Conservation (phyloP, 2,113 vertebrate genomes). For the Phaetusa simplex region DNA sequence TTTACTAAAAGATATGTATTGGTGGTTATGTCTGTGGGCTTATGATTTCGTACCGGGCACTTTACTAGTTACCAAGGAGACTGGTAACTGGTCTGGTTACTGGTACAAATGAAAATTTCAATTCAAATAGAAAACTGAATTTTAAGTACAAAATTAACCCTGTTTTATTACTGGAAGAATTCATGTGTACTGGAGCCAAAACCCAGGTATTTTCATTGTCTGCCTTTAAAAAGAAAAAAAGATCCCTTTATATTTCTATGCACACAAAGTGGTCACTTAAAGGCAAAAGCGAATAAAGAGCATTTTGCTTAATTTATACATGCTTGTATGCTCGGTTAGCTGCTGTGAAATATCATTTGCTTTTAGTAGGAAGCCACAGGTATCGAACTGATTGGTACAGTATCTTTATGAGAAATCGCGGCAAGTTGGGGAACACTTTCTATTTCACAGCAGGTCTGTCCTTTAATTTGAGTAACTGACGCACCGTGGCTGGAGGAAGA, state of each 20-base stretch:
- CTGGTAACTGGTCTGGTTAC: background rate
- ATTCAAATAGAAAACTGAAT: background rate
- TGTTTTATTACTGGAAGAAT: background rate
- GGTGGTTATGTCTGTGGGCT: background rate
- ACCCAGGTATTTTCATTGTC: background rate
- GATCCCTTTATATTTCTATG: background rate
- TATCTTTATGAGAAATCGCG: background rate
- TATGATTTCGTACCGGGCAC: background rate
- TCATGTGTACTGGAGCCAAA: background rate
- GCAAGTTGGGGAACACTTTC: background rate
- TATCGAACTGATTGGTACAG: background rate
- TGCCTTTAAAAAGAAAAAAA: background rate
- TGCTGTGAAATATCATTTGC: background rate
- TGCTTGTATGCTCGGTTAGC: background rate
- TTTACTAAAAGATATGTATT: background rate
- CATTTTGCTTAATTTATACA: background rate
- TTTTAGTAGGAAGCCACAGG: conserved; percentile 27
- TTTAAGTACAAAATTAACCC: background rate
- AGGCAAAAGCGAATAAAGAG: background rate
- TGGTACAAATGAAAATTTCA: background rate
- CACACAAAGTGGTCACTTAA: background rate
- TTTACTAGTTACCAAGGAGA: background rate
- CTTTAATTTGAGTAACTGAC: background rate
- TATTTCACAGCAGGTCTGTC: background rate
- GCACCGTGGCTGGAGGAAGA: background rate